Evolutionary conservation across 1,140 invertebrate species (phyloP), one percentile per base, ranked within the genome.

Genomic region (Pseudoatta argentina): DNA sequence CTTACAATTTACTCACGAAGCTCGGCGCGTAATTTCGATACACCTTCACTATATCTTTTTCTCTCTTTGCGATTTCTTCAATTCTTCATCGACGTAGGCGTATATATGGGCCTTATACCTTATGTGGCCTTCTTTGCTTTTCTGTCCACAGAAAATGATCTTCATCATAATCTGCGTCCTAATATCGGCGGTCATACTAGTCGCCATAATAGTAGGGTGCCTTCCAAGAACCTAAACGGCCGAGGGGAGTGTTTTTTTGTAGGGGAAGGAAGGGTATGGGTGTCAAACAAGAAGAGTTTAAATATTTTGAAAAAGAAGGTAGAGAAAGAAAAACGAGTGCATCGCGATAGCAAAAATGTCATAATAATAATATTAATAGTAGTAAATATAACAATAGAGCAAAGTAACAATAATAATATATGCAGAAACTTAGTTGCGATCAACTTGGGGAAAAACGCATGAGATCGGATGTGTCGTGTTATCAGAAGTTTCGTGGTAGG

Each of bases 61-160:
- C 34, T 82, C 34, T 73, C 18, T 73, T 71, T 73, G 12, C 72
- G 24, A 88, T 72, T 53, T 57, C 18, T 81, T 76, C n/a, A n/a
- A 67, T 59, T 61, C 12, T 75, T 86, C 6, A 18, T 51, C 14
- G 39, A 67, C 14, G 30, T 44, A 59, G 51, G 27, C 14, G 63
- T 55, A 48, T 16, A 53, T 27, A 27, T 27, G 27, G 27, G 27
- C 8, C 55, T 83, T 27, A 83, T 72, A 24, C 24, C 24, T 24
- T 24, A 61, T 57, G 24, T 82, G 55, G 79, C 44, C 69, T 21
- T 61, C 12, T 85, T 18, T 90, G 77, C 94, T 96, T 96, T 97
- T 97, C 93, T 97, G 96, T 96, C 97, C 97, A 95, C 97, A 98
- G 97, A 98, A 98, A 98, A 97, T 97, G 96, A 97, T 97, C 96